Conservation (phyloP, 2,113 vertebrate genomes). For the Melanocharis versteri region DNA sequence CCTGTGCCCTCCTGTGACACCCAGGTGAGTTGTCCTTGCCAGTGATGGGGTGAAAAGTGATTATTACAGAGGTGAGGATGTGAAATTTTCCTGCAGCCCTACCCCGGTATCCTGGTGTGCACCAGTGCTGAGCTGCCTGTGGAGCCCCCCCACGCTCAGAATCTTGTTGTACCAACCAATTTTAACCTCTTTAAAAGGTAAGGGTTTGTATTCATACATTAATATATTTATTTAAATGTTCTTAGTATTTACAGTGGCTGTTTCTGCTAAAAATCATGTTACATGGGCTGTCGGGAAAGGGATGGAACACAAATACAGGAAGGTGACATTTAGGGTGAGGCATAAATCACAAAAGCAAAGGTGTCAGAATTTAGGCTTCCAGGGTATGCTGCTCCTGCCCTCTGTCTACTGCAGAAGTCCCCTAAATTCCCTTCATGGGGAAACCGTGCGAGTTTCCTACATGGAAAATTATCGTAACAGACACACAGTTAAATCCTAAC, state of each 20-base stretch:
- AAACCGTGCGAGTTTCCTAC: constrained; percentile 21
- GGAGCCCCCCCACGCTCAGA: not conserved
- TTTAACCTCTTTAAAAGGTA: not conserved
- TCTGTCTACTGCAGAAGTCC: not conserved
- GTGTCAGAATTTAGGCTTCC: not conserved
- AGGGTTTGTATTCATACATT: not conserved
- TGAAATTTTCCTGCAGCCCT: not conserved
- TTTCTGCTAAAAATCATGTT: constrained; percentile 26
- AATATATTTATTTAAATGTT: constrained; percentile 44
- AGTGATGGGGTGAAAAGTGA: not conserved
- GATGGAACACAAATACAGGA: not conserved
- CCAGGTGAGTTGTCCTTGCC: not conserved
- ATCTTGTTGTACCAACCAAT: not conserved
- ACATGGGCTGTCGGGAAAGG: not conserved
- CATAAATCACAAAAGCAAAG: constrained; percentile 6
- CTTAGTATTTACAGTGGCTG: constrained; percentile 40
- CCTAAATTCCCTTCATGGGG: constrained; percentile 16
- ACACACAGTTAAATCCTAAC: constrained; percentile 9
- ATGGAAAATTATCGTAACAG: not conserved
- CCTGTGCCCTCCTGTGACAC: not conserved
- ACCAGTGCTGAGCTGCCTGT: not conserved
- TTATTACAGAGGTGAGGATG: not conserved
- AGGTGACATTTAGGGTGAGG: not conserved
- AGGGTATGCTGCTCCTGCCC: not conserved
- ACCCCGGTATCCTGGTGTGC: accelerated